A percentile compares a stretch with the other conserved stretches of the same genome.
phyloP scores from a whole-genome alignment of 2,113 vertebrate genomes.

The Zosterops lateralis region DNA sequence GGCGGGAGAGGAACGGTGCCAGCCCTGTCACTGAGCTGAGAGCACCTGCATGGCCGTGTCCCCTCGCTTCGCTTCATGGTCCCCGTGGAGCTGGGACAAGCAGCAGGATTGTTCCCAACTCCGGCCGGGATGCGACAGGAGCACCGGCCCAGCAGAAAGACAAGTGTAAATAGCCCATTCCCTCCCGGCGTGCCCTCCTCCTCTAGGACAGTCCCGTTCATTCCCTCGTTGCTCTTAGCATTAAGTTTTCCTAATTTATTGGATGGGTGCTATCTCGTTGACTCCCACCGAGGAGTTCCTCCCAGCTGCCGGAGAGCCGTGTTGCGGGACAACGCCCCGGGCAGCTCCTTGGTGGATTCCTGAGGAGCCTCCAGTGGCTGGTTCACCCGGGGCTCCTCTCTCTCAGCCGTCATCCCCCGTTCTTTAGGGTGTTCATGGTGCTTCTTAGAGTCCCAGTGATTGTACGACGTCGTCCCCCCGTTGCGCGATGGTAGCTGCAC shows the following conservation, averaged over 20 bases:
- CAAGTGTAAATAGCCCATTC: conserved; percentile 70
- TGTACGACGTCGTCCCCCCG: conserved; percentile 61
- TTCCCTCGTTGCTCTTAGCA: conserved; percentile 29
- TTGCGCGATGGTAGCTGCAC: conserved; percentile 68
- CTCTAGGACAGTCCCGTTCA: conserved; percentile 14
- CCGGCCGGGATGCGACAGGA: not conserved
- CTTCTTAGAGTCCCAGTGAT: conserved; percentile 77
- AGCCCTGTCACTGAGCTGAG: not conserved
- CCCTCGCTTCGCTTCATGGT: not conserved
- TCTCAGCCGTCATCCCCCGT: conserved; percentile 27
- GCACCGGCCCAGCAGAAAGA: conserved; percentile 6
- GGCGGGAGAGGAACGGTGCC: not conserved
- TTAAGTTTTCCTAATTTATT: conserved; percentile 73
- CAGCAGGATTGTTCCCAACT: not conserved
- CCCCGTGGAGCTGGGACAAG: not conserved
- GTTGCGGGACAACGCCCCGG: conserved; percentile 74
- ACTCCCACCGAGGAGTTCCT: conserved; percentile 32
- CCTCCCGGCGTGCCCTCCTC: conserved; percentile 27
- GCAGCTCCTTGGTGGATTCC: conserved; percentile 64
- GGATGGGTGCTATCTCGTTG: conserved; percentile 77
- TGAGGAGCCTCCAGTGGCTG: conserved; percentile 71
- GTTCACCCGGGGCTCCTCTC: conserved; percentile 70
- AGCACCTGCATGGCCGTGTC: not conserved
- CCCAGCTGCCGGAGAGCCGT: conserved; percentile 56
- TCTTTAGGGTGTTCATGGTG: conserved; percentile 69